These are phyloP conservation scores for Bruchidius siliquastri DNA, from an alignment of 2,888 invertebrate genomes.

Conservation along the genomic window DNA sequence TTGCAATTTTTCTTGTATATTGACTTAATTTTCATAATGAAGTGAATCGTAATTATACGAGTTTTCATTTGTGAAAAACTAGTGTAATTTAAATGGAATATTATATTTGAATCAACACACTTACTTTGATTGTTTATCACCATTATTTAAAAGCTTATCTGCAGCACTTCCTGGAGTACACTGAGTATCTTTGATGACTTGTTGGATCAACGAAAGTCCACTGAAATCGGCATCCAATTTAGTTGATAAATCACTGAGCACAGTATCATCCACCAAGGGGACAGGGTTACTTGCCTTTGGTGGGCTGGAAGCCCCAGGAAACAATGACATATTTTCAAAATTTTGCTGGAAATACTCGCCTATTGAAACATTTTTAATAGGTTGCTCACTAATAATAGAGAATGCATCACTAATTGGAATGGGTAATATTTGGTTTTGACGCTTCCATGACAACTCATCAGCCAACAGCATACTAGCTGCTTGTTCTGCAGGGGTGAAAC, in stretches of 20 bases:
- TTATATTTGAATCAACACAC: not conserved
- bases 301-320: conserved; percentile 25
- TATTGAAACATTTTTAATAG: conserved; percentile 36
- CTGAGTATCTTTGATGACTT: conserved; percentile 14
- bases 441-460: conserved; percentile 47
- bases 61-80: too few species aligned
- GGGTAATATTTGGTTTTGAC: conserved; percentile 23
- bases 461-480: conserved; percentile 42
- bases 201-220: not conserved
- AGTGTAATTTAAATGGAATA: too few species aligned
- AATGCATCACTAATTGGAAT: not conserved
- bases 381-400: conserved; percentile 21
- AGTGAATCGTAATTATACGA: too few species aligned
- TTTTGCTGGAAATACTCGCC: conserved; percentile 48
- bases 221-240: not conserved
- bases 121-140: not conserved
- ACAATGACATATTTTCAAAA: conserved; percentile 43
- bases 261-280: conserved; percentile 31
- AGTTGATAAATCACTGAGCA: conserved; percentile 1
- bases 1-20: too few species aligned
- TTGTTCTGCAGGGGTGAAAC: conserved; percentile 40
- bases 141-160: conserved; percentile 17
- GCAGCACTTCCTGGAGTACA: conserved; percentile 27
- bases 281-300: conserved; percentile 31
- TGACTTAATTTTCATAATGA: too few species aligned